These are phyloP conservation scores for Drosophila lini DNA, from an alignment of 1,140 invertebrate species.

Conservation along the genomic window DNA sequence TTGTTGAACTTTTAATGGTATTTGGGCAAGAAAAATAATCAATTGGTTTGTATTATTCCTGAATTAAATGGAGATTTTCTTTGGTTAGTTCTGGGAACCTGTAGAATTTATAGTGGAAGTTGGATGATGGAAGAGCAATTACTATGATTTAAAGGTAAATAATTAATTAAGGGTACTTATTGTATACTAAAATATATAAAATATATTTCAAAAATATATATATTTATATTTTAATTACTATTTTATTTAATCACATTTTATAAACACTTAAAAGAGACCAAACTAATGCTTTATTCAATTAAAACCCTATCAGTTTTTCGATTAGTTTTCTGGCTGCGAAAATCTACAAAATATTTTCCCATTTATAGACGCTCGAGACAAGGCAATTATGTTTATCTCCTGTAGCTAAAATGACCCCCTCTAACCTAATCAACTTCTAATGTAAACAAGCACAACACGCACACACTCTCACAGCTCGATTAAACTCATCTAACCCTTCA, in stretches of 20 bases:
- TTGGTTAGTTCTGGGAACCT: constrained; percentile 7
- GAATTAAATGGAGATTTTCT: neutral
- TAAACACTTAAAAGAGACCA: neutral
- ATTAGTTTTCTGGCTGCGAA: neutral
- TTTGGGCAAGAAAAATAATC: constrained; percentile 26
- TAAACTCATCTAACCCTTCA: constrained; percentile 40
- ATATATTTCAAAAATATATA: too few species aligned
- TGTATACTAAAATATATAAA: too few species aligned
- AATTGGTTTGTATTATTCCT: constrained; percentile 5
- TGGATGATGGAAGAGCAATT: neutral
- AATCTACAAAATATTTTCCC: constrained; percentile 9
- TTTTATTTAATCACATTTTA: neutral
- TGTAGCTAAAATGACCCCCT: constrained; percentile 34
- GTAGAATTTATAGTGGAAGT: neutral
- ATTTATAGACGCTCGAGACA: constrained; percentile 22
- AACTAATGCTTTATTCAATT: constrained; percentile 6
- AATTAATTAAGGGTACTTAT: too few species aligned
- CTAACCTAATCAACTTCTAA: constrained; percentile 46
- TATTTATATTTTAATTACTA: neutral
- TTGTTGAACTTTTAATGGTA: constrained; percentile 29
- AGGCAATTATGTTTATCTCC: constrained; percentile 45
- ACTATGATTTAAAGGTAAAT: constrained; percentile 6
- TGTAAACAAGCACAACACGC: constrained; percentile 12
- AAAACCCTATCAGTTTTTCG: neutral
- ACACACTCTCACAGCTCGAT: constrained; percentile 15